These are phyloP conservation scores for Cacatua alba DNA, from an alignment of 2,113 vertebrate genomes.

Conservation along the genomic window DNA sequence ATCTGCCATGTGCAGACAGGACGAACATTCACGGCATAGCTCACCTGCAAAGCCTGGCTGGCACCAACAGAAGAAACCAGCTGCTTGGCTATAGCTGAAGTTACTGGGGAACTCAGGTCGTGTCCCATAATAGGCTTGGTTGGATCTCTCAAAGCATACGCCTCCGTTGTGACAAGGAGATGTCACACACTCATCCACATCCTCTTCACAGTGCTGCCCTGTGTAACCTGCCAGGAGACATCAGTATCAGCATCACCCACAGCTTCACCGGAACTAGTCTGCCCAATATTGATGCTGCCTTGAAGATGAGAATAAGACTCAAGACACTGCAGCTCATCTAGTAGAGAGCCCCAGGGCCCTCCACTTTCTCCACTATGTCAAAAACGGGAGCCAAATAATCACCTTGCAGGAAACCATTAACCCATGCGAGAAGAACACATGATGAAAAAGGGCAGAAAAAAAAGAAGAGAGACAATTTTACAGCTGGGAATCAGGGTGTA, in stretches of 20 bases:
- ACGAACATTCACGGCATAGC: not conserved
- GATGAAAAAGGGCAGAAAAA: not conserved
- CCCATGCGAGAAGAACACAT: not conserved
- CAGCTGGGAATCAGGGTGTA: not conserved
- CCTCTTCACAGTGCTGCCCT: conserved; percentile 85
- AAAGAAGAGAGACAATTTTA: not conserved
- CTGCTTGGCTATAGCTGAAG: conserved; percentile 82
- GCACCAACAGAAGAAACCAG: conserved; percentile 88
- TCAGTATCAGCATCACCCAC: accelerated
- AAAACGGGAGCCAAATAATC: not conserved
- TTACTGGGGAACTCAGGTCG: conserved; percentile 66
- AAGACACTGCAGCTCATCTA: not conserved
- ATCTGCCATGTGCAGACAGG: not conserved
- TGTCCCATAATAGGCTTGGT: conserved; percentile 72
- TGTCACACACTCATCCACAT: conserved; percentile 85
- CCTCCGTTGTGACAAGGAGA: conserved; percentile 85
- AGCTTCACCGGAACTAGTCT: not conserved
- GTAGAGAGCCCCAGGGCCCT: not conserved
- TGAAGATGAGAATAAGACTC: not conserved
- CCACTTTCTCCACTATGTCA: not conserved
- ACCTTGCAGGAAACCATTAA: not conserved
- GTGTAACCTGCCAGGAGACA: conserved; percentile 79
- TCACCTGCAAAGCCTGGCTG: conserved; percentile 86
- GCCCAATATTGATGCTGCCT: not conserved
- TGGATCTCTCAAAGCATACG: conserved; percentile 84